Conservation (phyloP, 2,888 invertebrate genomes). For the Mylabris sibirica region DNA sequence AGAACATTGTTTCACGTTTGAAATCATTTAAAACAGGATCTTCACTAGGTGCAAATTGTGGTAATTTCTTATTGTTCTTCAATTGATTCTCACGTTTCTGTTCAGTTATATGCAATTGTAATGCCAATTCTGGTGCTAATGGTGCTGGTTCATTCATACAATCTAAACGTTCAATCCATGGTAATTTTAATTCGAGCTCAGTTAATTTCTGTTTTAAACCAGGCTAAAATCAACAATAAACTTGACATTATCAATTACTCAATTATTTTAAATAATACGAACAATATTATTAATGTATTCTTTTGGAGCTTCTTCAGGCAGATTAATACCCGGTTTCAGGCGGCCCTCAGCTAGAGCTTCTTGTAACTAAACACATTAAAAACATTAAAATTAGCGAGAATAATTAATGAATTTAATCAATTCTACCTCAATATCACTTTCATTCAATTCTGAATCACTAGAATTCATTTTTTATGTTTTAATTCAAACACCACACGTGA, state of each 20-base stretch:
- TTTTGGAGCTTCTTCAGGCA: conserved; percentile 67
- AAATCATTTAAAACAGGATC: conserved; percentile 91
- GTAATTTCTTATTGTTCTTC: conserved; percentile 75
- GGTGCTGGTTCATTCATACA: conserved; percentile 79
- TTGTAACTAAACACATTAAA: conserved; percentile 77
- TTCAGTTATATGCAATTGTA: conserved; percentile 79
- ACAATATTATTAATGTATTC: conserved; percentile 77
- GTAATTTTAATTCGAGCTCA: conserved; percentile 74
- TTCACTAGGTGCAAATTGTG: conserved; percentile 69
- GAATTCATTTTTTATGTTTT: conserved; percentile 35
- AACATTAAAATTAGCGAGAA: conserved; percentile 12
- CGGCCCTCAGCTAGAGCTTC: conserved; percentile 86
- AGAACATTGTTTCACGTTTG: conserved; percentile 86
- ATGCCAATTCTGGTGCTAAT: conserved; percentile 82
- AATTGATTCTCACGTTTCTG: conserved; percentile 71
- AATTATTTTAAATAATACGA: conserved; percentile 55
- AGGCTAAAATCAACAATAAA: conserved; percentile 55
- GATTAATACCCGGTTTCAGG: conserved; percentile 86
- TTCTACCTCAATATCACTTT: conserved; percentile 52
- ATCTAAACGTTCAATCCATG: conserved; percentile 89
- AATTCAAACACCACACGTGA: background rate
- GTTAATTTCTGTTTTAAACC: conserved; percentile 75
- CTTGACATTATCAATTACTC: background rate
- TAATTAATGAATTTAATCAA: conserved; percentile 18
- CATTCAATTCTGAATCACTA: conserved; percentile 51